Percentiles rank a stretch among this genome's conserved stretches.
phyloP scores from a whole-genome alignment of 2,797 vertebrate genomes.

The Chiloscyllium punctatum region DNA sequence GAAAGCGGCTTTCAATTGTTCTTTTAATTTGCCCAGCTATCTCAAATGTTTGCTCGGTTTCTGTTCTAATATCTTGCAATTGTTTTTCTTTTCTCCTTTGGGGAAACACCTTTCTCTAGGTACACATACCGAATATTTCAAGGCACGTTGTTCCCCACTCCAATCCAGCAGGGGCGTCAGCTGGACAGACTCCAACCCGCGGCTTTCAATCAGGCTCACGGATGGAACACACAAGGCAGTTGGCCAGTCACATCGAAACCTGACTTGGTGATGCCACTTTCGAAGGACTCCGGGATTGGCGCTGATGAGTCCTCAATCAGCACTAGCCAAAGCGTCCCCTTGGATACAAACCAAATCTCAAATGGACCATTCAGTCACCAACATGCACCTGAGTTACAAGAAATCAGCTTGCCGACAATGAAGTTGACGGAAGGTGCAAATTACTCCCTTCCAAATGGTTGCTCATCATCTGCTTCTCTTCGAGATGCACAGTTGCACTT shows the following conservation, averaged over 20 bases:
- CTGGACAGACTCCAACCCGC: conserved; percentile 61
- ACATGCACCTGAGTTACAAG: neutral
- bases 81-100: neutral
- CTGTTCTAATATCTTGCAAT: neutral
- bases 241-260: conserved; percentile 45
- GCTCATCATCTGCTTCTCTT: neutral
- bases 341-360: conserved; percentile 36
- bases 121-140: conserved; percentile 86
- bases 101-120: conserved; percentile 54
- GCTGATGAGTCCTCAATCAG: conserved; percentile 40
- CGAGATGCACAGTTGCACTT: conserved; percentile 48
- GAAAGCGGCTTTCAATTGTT: neutral
- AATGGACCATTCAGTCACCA: neutral
- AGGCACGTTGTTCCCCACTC: conserved; percentile 79
- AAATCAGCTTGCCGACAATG: neutral
- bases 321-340: conserved; percentile 34
- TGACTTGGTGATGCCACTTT: conserved; percentile 42
- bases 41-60: neutral
- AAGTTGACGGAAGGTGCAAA: neutral
- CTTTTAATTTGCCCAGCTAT: neutral
- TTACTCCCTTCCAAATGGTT: neutral
- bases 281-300: conserved; percentile 45
- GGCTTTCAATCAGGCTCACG: conserved; percentile 56
- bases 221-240: conserved; percentile 54
- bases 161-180: conserved; percentile 76